These are phyloP conservation scores for Harmothoe impar DNA, from an alignment of 2,888 invertebrate species.

Conservation along the genomic window DNA sequence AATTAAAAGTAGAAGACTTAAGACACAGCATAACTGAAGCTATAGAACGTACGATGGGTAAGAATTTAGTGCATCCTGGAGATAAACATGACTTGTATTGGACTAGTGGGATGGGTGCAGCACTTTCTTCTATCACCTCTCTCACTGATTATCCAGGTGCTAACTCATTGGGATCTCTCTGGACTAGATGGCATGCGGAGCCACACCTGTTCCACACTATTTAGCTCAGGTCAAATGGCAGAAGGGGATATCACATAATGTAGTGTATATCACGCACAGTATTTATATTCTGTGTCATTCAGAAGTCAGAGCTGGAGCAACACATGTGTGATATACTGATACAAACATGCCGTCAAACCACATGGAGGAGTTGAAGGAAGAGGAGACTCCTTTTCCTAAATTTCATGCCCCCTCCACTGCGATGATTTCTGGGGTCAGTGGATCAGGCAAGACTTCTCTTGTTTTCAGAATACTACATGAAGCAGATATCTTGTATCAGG, in stretches of 20 bases:
- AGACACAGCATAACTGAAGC: neutral
- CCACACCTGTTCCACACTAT: neutral
- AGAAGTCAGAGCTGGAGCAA: neutral
- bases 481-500: neutral
- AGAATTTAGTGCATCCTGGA: too few species aligned
- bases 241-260: neutral
- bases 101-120: too few species aligned
- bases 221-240: neutral
- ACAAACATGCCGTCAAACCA: neutral
- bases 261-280: neutral
- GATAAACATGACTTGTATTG: too few species aligned
- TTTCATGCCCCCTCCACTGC: too few species aligned
- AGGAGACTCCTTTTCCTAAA: too few species aligned
- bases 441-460: neutral
- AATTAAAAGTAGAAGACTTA: neutral
- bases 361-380: too few species aligned
- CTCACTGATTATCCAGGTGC: too few species aligned
- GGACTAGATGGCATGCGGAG: neutral
- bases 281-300: neutral
- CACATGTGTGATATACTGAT: too few species aligned
- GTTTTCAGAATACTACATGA: neutral
- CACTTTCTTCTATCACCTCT: too few species aligned
- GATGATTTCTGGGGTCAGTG: too few species aligned
- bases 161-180: too few species aligned
- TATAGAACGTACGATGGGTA: too few species aligned